These are phyloP conservation scores for Ommatoiulus sabulosus DNA, from an alignment of 2,888 invertebrate genomes.

Conservation along the genomic window DNA sequence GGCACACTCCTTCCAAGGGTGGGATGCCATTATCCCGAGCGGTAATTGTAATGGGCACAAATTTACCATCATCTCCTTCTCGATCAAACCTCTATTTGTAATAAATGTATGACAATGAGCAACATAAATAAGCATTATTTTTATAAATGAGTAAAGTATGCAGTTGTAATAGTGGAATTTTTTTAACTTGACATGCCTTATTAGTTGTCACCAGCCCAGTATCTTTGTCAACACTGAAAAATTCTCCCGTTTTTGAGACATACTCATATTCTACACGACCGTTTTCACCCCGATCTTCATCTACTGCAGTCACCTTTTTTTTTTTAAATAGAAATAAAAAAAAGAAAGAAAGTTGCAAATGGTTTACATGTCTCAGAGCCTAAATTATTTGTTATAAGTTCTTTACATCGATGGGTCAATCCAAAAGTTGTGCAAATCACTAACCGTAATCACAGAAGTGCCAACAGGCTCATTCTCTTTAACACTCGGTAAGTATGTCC, in stretches of 20 bases:
- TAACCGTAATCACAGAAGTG: slow-evolving; percentile 80
- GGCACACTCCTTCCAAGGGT: slow-evolving; percentile 90
- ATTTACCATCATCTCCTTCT: slow-evolving; percentile 89
- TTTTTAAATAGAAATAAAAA: neutral
- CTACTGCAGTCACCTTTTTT: slow-evolving; percentile 77
- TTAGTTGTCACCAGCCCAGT: slow-evolving; percentile 83
- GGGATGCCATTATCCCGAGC: slow-evolving; percentile 94
- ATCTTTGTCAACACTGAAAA: slow-evolving; percentile 81
- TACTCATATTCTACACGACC: slow-evolving; percentile 85
- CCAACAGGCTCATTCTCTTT: slow-evolving; percentile 82
- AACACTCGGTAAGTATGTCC: slow-evolving; percentile 82
- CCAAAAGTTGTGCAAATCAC: neutral
- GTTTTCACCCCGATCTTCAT: slow-evolving; percentile 75
- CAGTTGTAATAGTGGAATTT: too few relatives aligned
- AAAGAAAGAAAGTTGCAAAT: neutral
- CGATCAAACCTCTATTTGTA: slow-evolving; percentile 80
- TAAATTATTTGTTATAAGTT: neutral
- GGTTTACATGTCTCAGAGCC: neutral
- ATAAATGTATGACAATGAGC: slow-evolving; percentile 30
- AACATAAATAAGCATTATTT: too few relatives aligned
- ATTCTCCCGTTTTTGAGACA: slow-evolving; percentile 78
- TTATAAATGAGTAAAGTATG: too few relatives aligned
- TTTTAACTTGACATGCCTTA: slow-evolving; percentile 73
- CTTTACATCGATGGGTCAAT: neutral
- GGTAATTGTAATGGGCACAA: slow-evolving; percentile 84